Evolutionary conservation across 2,113 vertebrate species (phyloP), one percentile per base, ranked within the genome.

Genomic region (Actenoides hombroni): DNA sequence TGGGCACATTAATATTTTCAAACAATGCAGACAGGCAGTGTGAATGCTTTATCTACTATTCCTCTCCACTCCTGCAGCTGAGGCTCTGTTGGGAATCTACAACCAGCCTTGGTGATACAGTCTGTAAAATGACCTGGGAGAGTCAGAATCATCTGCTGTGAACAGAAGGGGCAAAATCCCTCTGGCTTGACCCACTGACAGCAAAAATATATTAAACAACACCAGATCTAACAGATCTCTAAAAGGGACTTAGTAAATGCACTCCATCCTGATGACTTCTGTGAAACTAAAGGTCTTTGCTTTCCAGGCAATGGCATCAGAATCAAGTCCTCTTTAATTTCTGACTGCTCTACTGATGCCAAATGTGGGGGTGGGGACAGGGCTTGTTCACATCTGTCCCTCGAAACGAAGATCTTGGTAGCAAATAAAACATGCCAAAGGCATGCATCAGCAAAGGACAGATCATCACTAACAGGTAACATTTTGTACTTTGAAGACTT

Each of bases 11-110:
- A 1, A 35, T 56, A 48, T 71, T 84, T 81, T 39, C 64, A 83
- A 82, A 37, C 31, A 83, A 53, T 6, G n/a, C 0, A 1, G 40
- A 70, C 12, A 0, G 1, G 10, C 25, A 83, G 28, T 10, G 19
- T 37, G 21, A 65, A 67, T 54, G 13, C 40, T 70, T 76, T 77
- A 61, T 40, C 39, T 74, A 75, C 76, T 54, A 3, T 6, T 5
- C 21, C 7, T 60, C 24, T 39, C 5, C 25, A 21, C 13, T 71
- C 42, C 65, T 46, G 64, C 39, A 54, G 63, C 33, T 67, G 35
- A 64, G 23, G 37, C 9, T 49, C 46, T 70, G 23, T 9, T 40
- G 26, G 42, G 39, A 75, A 63, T 35, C 57, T 18, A 64, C 20
- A 84, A 23, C 6, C 16, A 78, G 11, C 7, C 15, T 57, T 42